Conservation (phyloP, 1,140 invertebrate genomes). For the Scaptomyza hsui region DNA sequence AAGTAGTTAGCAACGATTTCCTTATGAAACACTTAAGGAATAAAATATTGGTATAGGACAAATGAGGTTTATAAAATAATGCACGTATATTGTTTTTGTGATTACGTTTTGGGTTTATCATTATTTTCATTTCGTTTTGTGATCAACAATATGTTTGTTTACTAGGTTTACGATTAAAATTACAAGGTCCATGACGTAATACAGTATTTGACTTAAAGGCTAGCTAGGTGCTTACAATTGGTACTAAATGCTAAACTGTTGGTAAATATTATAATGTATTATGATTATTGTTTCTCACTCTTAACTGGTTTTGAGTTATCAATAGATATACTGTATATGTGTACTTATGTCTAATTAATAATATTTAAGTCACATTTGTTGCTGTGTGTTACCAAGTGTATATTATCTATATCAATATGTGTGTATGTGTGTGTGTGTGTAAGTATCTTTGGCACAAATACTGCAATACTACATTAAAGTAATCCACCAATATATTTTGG, state of each 20-base stretch:
- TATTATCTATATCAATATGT: conserved; percentile 7
- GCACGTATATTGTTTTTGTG: conserved; percentile 4
- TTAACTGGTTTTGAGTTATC: conserved; percentile 28
- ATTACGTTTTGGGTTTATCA: conserved; percentile 7
- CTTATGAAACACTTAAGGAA: neutral
- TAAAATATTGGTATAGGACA: neutral
- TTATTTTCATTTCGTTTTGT: conserved; percentile 1
- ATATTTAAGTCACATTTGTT: conserved; percentile 71
- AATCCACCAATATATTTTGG: conserved; percentile 15
- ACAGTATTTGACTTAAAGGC: conserved; percentile 48
- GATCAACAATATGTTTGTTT: conserved; percentile 6
- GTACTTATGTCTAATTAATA: conserved; percentile 47
- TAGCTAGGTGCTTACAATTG: conserved; percentile 49
- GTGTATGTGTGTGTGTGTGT: conserved; percentile 17
- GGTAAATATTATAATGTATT: conserved; percentile 17
- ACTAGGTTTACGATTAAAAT: conserved; percentile 48
- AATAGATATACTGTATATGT: conserved; percentile 19
- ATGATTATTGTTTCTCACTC: conserved; percentile 28
- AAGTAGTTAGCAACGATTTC: neutral
- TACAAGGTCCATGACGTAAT: conserved; percentile 56
- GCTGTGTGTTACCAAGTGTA: conserved; percentile 25
- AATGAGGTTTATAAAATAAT: conserved; percentile 10
- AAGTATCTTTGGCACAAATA: conserved; percentile 78
- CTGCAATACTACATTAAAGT: conserved; percentile 37
- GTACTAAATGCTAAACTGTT: conserved; percentile 35